Base-by-base conservation (phyloP, 2,797 vertebrate genomes). In the Tolypeutes matacus region DNA sequence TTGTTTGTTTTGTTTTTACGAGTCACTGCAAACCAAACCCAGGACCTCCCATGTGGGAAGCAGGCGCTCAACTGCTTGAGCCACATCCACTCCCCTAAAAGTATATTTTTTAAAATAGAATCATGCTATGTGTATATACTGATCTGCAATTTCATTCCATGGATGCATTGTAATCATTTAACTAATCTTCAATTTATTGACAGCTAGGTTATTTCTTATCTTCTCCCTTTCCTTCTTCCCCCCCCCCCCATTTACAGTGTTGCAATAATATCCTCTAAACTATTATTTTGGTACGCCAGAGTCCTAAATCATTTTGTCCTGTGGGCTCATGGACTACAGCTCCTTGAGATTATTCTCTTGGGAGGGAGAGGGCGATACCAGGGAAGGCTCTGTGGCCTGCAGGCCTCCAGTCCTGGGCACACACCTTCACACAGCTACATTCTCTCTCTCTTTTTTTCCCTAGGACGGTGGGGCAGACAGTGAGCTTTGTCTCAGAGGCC, bases 401-500 rank as follows among this genome's bases (percentile, higher is more conserved):
- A 23, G 62, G 20, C 62, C 42, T 39, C 42, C 67, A 4, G 56
- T 17, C 11, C 0, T 6, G 25, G 46, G 39, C 42, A 53, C 39
- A 6, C 14, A 1, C 17, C 3, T 25, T 42, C 91, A 36, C 85
- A 36, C 21, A 81, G 58, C 6, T 5, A 3, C 29, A 0, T 7
- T 27, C 84, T 25, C 18, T 51, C 65, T 60, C 10, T 18, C 6
- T 27, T 15, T 5, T 17, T 31, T 20, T 6, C 36, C 11, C 84
- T 39, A 29, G 36, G 83, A 46, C 34, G 39, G 10, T 51, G 69
- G 27, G 46, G 31, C 56, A 46, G 62, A 31, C 42, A 5, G 20
- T 0, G 1, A 15, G 27, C 34, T 70, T 15, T 46, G 27, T 15
- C 51, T 80, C 0, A 0, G 42, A 42, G 69, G 31, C 62, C 75